Conservation (phyloP, 2,797 vertebrate species). For the Columba guinea region DNA sequence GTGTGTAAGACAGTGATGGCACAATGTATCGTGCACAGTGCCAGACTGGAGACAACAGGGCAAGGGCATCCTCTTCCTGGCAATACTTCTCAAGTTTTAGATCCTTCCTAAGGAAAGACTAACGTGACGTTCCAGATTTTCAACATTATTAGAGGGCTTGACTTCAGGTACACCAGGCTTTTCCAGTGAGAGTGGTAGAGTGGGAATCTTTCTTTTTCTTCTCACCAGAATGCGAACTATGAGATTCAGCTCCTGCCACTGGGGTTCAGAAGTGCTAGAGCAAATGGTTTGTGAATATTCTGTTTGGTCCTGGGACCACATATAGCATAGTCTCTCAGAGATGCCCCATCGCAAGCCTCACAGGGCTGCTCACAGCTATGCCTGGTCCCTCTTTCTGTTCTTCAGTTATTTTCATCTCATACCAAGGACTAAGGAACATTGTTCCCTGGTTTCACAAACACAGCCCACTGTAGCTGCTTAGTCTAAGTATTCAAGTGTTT, state of each 20-base stretch:
- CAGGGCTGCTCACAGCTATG: not conserved
- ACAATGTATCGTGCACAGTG: not conserved
- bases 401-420: not conserved
- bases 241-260: not conserved
- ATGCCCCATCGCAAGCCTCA: not conserved
- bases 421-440: not conserved
- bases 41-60: not conserved
- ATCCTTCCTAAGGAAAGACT: not conserved
- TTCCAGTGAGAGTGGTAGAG: not conserved
- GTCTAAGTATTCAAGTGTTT: not conserved
- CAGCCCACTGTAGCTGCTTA: not conserved
- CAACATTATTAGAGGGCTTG: not conserved
- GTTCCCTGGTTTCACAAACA: not conserved
- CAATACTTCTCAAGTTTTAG: not conserved
- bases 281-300: not conserved
- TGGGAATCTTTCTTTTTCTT: not conserved
- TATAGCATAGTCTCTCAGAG: not conserved
- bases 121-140: not conserved
- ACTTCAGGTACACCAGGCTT: not conserved
- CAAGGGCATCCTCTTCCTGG: not conserved
- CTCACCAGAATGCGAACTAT: not conserved
- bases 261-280: not conserved
- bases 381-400: not conserved
- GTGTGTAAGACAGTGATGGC: not conserved
- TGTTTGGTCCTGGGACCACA: not conserved